phyloP scores from a whole-genome alignment of 1,140 invertebrate genomes.

The Hycleus phaleratus region DNA sequence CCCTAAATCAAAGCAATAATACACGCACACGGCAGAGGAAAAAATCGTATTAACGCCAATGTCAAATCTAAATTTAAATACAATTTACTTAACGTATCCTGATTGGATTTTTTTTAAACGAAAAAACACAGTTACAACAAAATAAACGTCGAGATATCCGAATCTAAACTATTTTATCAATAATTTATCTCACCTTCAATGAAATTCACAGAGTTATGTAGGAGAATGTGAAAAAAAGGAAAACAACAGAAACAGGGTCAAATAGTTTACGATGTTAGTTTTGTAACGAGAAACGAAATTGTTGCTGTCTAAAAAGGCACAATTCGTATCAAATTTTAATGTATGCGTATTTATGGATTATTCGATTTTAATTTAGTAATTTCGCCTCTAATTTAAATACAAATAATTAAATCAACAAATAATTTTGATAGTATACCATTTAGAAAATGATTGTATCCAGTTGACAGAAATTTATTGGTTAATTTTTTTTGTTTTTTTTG shows the following conservation, averaged over 20 bases:
- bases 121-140: too few relatives aligned
- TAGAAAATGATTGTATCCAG: slow-evolving; percentile 21
- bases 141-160: too few relatives aligned
- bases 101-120: too few relatives aligned
- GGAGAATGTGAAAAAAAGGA: too few relatives aligned
- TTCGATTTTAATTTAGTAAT: too few relatives aligned
- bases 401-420: slow-evolving; percentile 24
- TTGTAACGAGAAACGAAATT: slow-evolving; percentile 6
- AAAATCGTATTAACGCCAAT: slow-evolving; percentile 12
- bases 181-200: slow-evolving; percentile 35
- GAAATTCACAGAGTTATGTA: too few relatives aligned
- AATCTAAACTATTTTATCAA: background rate
- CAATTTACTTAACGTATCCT: background rate
- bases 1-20: background rate
- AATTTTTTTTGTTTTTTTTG: slow-evolving; percentile 7
- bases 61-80: slow-evolving; percentile 17
- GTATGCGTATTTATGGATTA: too few relatives aligned
- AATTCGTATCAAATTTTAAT: slow-evolving; percentile 3
- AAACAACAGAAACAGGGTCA: slow-evolving; percentile 24
- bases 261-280: slow-evolving; percentile 21
- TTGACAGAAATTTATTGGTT: slow-evolving; percentile 19
- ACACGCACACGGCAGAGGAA: background rate
- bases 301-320: slow-evolving; percentile 23
- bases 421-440: slow-evolving; percentile 39
- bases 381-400: too few relatives aligned